Evolutionary conservation across 2,888 invertebrate species (phyloP), one percentile per base, ranked within the genome.

Genomic region (Acleris holmiana): DNA sequence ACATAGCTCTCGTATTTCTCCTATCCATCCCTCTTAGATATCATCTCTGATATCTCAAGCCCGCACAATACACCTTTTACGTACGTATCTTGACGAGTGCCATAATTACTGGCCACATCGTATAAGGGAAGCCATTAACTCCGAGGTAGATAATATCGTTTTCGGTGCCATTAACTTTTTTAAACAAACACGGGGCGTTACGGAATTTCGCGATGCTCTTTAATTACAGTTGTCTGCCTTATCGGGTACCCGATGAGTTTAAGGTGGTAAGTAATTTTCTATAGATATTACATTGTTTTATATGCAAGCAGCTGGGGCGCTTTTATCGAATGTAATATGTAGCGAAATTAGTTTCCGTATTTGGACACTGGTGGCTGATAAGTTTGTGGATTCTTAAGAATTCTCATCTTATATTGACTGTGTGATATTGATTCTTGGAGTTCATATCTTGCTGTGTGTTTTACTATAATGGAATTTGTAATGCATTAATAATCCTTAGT

Each of bases 151-250:
- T 68, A 66, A 60, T 55, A 49, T 69, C 58, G 66, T 67, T 68
- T 69, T 57, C 63, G 65, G 29, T 58, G 46, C 57, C 65, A 59
- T 64, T 69, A 67, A 66, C 60, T 58, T 64, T 62, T 64, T 66
- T 61, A 70, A 69, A 69, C 71, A 68, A 72, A 72, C 67, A 70
- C 53, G 23, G 69, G 70, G 62, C 65, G 66, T 61, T 47, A 54
- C 58, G 41, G 47, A 51, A 55, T 66, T 55, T 64, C 61, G 56
- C 58, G 56, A 57, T 62, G 65, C 48, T 29, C 64, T 54, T 60
- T 68, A 69, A 69, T 68, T 68, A 69, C 68, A 65, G 66, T 44
- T 40, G 48, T 19, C 13, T 47, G 50, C 49, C 59, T 62, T 54
- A 69, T 68, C 59, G 55, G 67, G 66, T 7, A 46, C 18, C 48